These are phyloP conservation scores for Ferrisia virgata DNA, from an alignment of 2,888 invertebrate species.

Conservation along the genomic window DNA sequence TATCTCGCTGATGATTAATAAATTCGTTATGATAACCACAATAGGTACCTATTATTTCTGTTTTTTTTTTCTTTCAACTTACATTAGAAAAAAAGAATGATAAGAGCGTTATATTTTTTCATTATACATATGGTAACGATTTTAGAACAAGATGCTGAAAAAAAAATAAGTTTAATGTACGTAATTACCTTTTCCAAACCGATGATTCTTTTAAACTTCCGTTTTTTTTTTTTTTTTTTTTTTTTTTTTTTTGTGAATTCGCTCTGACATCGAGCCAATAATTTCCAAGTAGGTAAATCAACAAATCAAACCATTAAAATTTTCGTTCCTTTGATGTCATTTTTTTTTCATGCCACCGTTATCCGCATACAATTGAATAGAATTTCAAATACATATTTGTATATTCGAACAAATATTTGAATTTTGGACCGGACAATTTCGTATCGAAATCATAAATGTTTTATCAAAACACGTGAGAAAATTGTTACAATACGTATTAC, in stretches of 20 bases:
- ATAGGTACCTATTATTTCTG: background rate
- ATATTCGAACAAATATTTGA: background rate
- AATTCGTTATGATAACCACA: background rate
- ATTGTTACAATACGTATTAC: background rate
- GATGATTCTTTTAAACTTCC: background rate
- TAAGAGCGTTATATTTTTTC: background rate
- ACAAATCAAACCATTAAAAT: conserved; percentile 10
- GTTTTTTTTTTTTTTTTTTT: too few relatives aligned
- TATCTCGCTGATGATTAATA: background rate
- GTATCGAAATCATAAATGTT: background rate
- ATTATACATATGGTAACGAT: background rate
- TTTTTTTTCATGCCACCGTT: background rate
- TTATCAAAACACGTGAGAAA: background rate
- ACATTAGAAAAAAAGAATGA: background rate
- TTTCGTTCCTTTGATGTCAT: background rate
- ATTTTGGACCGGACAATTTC: background rate
- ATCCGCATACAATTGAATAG: background rate
- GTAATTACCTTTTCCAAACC: background rate
- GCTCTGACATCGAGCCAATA: background rate
- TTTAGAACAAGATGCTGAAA: background rate
- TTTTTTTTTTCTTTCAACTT: background rate
- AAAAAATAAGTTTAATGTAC: background rate
- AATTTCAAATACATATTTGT: background rate
- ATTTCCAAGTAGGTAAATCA: conserved; percentile 2
- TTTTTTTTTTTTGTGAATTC: background rate